Percentiles rank a stretch among this genome's conserved stretches.
phyloP scores from a whole-genome alignment of 2,888 invertebrate genomes.

The Baccha elongata region DNA sequence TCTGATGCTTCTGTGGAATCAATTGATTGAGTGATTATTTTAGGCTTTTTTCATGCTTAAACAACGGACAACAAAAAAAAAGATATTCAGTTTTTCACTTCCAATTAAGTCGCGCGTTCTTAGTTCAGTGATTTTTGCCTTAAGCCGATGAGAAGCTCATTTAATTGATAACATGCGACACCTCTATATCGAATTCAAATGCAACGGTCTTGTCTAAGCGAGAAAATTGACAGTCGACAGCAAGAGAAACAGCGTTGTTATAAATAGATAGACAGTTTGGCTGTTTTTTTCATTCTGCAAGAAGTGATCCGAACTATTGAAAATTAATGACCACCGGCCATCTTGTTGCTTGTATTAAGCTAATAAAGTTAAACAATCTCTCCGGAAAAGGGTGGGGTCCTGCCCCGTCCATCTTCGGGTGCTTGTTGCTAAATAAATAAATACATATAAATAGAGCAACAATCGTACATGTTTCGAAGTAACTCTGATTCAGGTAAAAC shows the following conservation, averaged over 20 bases:
- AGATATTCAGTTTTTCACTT: conserved; percentile 50
- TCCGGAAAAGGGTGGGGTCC: too few relatives aligned
- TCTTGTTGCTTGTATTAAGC: too few relatives aligned
- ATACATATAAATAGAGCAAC: too few relatives aligned
- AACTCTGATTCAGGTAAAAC: too few relatives aligned
- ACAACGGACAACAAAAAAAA: conserved; percentile 19
- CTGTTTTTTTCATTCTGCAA: too few relatives aligned
- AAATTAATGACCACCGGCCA: too few relatives aligned
- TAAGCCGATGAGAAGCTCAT: conserved; percentile 70
- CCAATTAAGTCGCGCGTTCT: conserved; percentile 72
- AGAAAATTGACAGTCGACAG: conserved; percentile 38
- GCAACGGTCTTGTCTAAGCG: conserved; percentile 56
- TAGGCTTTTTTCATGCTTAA: conserved; percentile 38
- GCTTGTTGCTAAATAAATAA: too few relatives aligned
- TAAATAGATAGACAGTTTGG: too few relatives aligned
- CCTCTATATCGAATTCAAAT: conserved; percentile 72
- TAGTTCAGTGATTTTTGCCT: conserved; percentile 73
- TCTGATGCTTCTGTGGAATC: conserved; percentile 47
- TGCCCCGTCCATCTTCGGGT: too few relatives aligned
- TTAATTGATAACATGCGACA: conserved; percentile 73
- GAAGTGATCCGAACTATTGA: too few relatives aligned
- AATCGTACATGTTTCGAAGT: too few relatives aligned
- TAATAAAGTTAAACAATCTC: too few relatives aligned
- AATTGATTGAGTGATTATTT: conserved; percentile 72
- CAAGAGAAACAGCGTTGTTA: conserved; percentile 14